Evolutionary conservation across 2,113 vertebrate genomes (phyloP).

Genomic region (Petaurus breviceps): DNA sequence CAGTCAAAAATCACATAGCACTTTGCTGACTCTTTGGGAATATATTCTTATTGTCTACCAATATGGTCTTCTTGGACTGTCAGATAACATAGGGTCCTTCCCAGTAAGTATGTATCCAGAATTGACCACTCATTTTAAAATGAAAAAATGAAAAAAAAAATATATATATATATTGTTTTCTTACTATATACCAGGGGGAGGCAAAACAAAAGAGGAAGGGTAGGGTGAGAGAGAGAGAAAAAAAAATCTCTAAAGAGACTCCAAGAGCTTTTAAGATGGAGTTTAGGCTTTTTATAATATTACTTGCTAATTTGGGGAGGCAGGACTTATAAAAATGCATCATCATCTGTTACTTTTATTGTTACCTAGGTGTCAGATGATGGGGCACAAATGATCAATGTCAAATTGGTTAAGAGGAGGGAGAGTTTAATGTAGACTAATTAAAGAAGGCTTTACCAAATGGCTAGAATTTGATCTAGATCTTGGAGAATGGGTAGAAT

Average conservation of each 20-base stretch:
- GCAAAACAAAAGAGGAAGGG: neutral
- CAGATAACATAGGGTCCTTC: neutral
- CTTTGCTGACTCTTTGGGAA: neutral
- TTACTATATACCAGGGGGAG: neutral
- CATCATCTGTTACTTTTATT: neutral
- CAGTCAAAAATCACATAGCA: neutral
- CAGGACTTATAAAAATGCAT: neutral
- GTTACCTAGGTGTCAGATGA: neutral
- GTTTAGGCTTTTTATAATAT: neutral
- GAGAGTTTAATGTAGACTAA: neutral
- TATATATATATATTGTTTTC: neutral
- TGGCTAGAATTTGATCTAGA: neutral
- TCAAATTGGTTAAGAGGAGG: neutral
- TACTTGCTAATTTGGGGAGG: neutral
- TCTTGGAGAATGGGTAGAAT: neutral
- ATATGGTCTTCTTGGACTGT: neutral
- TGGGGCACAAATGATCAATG: neutral
- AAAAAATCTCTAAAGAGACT: neutral
- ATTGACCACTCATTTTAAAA: neutral
- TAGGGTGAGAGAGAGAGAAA: neutral
- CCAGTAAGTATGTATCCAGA: neutral
- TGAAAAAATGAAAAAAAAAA: neutral
- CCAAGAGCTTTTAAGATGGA: neutral
- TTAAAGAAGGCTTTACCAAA: neutral
- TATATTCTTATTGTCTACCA: neutral